phyloP scores from a whole-genome alignment of 1,140 invertebrate species.

The Drosophila virilis region DNA sequence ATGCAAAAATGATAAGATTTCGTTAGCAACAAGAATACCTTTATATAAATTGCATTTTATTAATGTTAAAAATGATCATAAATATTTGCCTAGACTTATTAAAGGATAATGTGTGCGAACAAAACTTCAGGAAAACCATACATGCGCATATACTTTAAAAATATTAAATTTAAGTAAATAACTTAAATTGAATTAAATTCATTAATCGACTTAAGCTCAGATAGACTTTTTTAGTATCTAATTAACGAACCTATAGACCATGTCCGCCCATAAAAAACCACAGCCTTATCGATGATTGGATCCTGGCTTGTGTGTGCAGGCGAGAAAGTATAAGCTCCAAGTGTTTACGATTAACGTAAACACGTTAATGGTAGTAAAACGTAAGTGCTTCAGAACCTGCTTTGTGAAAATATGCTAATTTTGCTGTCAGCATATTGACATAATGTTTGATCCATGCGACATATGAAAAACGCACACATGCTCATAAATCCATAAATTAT shows the following conservation, averaged over 20 bases:
- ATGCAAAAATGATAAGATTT: constrained; percentile 1
- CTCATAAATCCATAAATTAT: constrained; percentile 62
- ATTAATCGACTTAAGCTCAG: too few species aligned
- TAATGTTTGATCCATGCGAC: constrained; percentile 5
- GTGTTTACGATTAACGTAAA: constrained; percentile 21
- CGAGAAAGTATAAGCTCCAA: constrained; percentile 47
- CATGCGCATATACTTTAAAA: too few species aligned
- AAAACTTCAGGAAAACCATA: too few species aligned
- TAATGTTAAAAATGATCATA: too few species aligned
- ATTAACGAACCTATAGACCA: too few species aligned
- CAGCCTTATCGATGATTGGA: neutral
- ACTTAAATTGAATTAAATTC: too few species aligned
- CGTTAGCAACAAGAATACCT: constrained; percentile 10
- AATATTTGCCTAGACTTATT: too few species aligned
- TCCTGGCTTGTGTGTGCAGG: constrained; percentile 2
- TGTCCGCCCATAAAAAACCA: neutral
- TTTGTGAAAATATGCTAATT: constrained; percentile 59
- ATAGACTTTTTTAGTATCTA: too few species aligned
- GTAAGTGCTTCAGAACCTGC: constrained; percentile 2
- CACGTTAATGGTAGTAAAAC: too few species aligned
- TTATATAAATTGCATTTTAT: too few species aligned
- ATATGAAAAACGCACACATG: constrained; percentile 9
- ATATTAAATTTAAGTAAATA: too few species aligned
- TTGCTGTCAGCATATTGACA: constrained; percentile 68
- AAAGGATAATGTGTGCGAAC: too few species aligned